Conservation (phyloP, 2,888 invertebrate genomes). For the Laothoe populi region DNA sequence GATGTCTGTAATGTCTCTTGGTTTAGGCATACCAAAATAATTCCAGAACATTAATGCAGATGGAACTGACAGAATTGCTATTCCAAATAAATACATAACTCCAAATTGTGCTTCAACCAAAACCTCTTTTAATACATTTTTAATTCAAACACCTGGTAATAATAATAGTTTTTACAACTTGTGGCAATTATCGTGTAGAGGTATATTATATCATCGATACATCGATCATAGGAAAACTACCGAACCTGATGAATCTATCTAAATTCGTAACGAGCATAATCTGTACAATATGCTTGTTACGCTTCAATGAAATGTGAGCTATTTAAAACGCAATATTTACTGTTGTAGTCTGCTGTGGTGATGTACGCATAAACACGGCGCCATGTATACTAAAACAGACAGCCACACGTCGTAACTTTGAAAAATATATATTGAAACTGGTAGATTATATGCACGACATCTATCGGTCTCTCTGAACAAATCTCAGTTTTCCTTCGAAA, state of each 20-base stretch:
- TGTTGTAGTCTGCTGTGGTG: constrained; percentile 16
- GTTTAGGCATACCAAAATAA: constrained; percentile 35
- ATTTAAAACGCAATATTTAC: constrained; percentile 21
- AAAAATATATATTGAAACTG: background rate
- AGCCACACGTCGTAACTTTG: background rate
- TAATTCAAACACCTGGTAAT: background rate
- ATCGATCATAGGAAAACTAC: background rate
- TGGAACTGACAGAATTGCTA: background rate
- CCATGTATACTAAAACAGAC: constrained; percentile 1
- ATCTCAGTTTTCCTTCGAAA: background rate
- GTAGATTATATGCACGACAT: background rate
- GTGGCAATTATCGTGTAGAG: background rate
- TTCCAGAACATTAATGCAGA: background rate
- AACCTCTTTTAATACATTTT: background rate
- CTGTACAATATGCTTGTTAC: background rate
- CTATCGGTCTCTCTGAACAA: background rate
- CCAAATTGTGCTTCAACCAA: background rate
- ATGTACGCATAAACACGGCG: constrained; percentile 15
- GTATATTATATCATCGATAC: background rate
- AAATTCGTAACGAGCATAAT: background rate
- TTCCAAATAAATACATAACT: background rate
- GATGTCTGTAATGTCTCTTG: constrained; percentile 32
- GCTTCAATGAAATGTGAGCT: constrained; percentile 9
- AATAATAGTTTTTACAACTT: background rate
- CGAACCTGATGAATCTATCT: background rate